Conservation (phyloP, 2,797 vertebrate species). For the Anguilla pacifica region DNA sequence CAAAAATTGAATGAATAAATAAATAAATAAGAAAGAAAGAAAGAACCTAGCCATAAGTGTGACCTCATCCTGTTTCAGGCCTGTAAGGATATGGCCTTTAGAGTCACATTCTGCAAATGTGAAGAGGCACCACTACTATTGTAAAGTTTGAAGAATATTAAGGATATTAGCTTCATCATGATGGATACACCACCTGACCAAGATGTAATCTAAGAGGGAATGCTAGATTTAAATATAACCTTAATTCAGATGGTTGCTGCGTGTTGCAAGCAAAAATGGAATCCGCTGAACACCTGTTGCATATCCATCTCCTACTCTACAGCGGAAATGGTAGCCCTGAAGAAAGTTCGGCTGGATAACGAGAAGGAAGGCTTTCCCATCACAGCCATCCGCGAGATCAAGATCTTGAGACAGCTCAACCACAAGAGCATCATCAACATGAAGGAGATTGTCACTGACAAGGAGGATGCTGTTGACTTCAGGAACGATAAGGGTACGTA, state of each 20-base stretch:
- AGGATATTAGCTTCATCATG: background rate
- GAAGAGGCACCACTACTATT: background rate
- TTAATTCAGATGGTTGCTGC: background rate
- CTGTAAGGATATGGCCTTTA: background rate
- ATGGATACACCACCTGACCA: background rate
- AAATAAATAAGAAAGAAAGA: too few species aligned
- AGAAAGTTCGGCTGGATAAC: conserved; percentile 98
- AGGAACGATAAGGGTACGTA: conserved; percentile 96
- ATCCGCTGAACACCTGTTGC: background rate
- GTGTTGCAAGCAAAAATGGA: background rate
- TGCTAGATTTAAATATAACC: background rate
- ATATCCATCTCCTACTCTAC: background rate
- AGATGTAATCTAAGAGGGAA: background rate
- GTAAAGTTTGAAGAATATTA: too few species aligned
- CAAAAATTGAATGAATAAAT: too few species aligned
- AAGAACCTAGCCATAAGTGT: background rate
- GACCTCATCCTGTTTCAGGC: background rate
- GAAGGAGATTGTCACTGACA: conserved; percentile 99
- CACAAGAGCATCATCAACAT: conserved; percentile 98
- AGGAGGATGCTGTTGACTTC: conserved; percentile 97
- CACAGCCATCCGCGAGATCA: conserved; percentile 97
- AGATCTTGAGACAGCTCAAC: conserved; percentile 95
- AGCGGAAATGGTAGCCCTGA: conserved; percentile 95
- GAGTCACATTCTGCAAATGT: background rate
- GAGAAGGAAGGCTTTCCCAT: conserved; percentile 99